Conservation (phyloP, 2,797 vertebrate genomes). For the Petrocephalus schoutedeni region DNA sequence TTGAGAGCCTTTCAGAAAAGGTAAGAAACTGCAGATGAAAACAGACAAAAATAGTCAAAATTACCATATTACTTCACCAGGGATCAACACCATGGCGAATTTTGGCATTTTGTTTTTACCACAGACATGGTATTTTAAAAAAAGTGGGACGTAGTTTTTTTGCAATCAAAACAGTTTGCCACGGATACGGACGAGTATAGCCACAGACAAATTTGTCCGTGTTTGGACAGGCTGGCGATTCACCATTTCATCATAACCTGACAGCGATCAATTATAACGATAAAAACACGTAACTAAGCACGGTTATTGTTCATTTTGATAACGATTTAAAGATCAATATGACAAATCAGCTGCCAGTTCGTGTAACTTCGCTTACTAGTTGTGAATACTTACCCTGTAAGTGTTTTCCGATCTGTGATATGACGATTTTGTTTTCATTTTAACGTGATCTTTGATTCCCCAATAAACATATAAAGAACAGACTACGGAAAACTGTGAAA, state of each 20-base stretch:
- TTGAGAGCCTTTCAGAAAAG: conserved; percentile 89
- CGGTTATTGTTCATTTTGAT: background rate
- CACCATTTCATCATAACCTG: background rate
- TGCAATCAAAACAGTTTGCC: background rate
- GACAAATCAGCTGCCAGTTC: background rate
- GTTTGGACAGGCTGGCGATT: background rate
- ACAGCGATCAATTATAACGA: background rate
- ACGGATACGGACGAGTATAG: background rate
- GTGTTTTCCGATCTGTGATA: conserved; percentile 88
- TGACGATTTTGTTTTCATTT: conserved; percentile 84
- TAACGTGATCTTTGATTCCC: background rate
- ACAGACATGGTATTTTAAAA: background rate
- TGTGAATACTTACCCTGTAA: conserved; percentile 71
- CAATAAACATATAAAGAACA: background rate
- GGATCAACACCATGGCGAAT: background rate
- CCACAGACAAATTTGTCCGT: background rate
- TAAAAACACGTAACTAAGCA: background rate
- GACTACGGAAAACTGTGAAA: background rate
- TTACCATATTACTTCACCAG: background rate
- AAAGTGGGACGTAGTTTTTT: background rate
- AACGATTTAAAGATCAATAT: background rate
- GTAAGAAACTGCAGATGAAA: conserved; percentile 78
- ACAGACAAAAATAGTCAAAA: background rate
- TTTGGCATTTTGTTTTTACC: background rate
- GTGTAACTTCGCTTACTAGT: background rate